These are phyloP conservation scores for Dromococcyx pavoninus DNA, from an alignment of 2,797 vertebrate genomes.

Conservation along the genomic window DNA sequence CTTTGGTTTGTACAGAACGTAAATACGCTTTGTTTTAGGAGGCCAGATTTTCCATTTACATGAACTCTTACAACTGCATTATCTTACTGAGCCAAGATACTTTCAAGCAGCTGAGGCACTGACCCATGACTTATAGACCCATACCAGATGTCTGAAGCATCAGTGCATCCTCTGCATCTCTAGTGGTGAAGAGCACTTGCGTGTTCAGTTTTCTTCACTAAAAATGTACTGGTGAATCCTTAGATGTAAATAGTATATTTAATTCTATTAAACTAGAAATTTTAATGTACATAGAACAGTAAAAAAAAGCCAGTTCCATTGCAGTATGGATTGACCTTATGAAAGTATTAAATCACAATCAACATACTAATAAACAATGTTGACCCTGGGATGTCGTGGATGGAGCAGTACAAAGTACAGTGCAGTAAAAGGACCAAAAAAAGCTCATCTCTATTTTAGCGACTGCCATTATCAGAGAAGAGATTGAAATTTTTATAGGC, in stretches of 20 bases:
- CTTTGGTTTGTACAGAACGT: background rate
- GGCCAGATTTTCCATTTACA: slow-evolving; percentile 10
- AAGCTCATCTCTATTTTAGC: background rate
- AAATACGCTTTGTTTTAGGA: slow-evolving; percentile 11
- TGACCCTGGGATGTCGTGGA: background rate
- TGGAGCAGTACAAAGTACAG: background rate
- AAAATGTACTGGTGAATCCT: background rate
- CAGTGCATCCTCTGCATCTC: background rate
- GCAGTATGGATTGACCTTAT: background rate
- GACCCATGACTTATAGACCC: background rate
- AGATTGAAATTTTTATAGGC: background rate
- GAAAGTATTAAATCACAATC: background rate
- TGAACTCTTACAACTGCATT: background rate
- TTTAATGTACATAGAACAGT: background rate
- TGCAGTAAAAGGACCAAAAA: background rate
- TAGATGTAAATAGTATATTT: background rate
- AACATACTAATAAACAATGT: background rate
- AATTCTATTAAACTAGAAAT: background rate
- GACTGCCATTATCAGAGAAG: background rate
- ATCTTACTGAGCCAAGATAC: background rate
- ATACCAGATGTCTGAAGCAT: slow-evolving; percentile 8
- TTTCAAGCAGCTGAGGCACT: background rate
- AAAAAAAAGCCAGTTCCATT: background rate
- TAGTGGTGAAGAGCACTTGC: background rate
- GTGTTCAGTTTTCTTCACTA: background rate